Percentiles rank a stretch among this genome's conserved stretches.
These are phyloP conservation scores for Acanthosepion lycidas DNA, from an alignment of 2,888 invertebrate genomes.

Conservation along the genomic window DNA sequence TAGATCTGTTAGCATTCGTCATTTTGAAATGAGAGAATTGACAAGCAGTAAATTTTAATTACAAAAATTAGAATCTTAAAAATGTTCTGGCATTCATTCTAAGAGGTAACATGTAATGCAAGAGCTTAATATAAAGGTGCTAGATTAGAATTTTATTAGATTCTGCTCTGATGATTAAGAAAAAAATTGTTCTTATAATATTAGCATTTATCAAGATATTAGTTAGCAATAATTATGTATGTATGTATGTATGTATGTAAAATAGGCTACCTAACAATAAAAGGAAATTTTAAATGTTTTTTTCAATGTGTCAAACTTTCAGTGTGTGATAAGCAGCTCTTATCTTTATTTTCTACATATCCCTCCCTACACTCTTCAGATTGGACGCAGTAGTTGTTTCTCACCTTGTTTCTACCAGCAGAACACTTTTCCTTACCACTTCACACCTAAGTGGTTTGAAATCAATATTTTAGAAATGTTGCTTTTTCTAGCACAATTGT, in stretches of 20 bases:
- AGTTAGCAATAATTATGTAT: background rate
- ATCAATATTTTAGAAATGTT: background rate
- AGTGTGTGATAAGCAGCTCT: background rate
- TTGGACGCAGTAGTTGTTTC: background rate
- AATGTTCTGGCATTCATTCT: too few relatives aligned
- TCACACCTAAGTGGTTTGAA: background rate
- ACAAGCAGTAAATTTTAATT: too few relatives aligned
- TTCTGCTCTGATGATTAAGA: too few relatives aligned
- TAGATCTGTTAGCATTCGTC: too few relatives aligned
- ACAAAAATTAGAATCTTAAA: too few relatives aligned
- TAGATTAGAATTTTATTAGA: too few relatives aligned
- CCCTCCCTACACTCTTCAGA: background rate
- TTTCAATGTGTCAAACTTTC: background rate
- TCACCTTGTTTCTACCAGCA: background rate
- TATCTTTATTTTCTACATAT: too few relatives aligned
- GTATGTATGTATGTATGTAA: background rate
- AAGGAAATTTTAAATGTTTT: background rate
- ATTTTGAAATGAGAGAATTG: too few relatives aligned
- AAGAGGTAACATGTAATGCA: too few relatives aligned
- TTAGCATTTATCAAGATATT: too few relatives aligned
- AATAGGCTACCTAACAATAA: background rate
- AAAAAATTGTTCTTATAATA: too few relatives aligned
- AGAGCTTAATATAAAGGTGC: too few relatives aligned
- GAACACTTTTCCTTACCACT: background rate
- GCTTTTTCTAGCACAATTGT: background rate